A percentile compares a stretch with the other conserved stretches of the same genome.
phyloP scores from a whole-genome alignment of 1,140 invertebrate species.

The Listronotus bonariensis region DNA sequence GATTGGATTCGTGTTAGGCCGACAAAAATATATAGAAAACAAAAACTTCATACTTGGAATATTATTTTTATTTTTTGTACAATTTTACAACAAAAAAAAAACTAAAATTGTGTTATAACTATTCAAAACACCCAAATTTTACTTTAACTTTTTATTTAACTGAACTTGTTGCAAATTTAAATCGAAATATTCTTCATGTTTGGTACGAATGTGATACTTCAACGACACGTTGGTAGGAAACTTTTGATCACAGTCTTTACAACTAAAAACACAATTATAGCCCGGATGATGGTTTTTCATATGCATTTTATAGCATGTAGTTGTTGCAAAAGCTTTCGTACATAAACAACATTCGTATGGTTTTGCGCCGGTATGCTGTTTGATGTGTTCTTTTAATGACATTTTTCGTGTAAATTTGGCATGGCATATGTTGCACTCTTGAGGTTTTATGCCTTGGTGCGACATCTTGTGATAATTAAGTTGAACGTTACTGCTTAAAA shows the following conservation, averaged over 20 bases:
- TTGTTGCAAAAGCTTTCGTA: conserved; percentile 61
- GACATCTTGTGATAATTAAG: conserved; percentile 63
- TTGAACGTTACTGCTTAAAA: conserved; percentile 22
- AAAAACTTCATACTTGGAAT: too few relatives aligned
- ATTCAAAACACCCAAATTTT: too few relatives aligned
- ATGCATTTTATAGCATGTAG: conserved; percentile 46
- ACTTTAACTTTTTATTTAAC: too few relatives aligned
- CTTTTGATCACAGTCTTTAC: conserved; percentile 63
- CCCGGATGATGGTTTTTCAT: conserved; percentile 60
- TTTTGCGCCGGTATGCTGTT: conserved; percentile 75
- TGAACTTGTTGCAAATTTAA: too few relatives aligned
- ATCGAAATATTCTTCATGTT: too few relatives aligned
- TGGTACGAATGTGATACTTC: too few relatives aligned
- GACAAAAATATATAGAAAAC: too few relatives aligned
- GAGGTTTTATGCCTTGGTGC: conserved; percentile 67
- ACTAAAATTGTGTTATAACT: too few relatives aligned
- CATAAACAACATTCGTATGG: conserved; percentile 73
- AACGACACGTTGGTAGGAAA: not conserved
- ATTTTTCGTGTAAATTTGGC: conserved; percentile 35
- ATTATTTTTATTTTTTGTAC: too few relatives aligned
- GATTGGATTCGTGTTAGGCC: too few relatives aligned
- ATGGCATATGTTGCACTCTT: conserved; percentile 44
- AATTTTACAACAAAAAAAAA: too few relatives aligned
- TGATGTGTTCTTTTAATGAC: conserved; percentile 67
- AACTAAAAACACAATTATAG: conserved; percentile 64